Conservation (phyloP, 2,797 vertebrate genomes). For the Pantherophis vulpinus region DNA sequence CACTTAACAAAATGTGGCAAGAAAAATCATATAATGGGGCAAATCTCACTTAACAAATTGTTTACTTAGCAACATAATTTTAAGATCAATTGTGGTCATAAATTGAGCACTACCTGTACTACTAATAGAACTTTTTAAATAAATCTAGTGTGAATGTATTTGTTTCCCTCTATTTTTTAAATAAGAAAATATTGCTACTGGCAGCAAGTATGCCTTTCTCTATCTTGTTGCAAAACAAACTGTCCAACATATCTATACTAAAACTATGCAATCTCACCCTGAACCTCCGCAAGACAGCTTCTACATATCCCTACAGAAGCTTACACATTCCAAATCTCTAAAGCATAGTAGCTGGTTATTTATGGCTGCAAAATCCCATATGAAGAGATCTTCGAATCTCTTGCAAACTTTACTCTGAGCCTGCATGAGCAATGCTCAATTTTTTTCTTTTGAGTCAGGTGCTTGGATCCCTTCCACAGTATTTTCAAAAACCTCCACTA, state of each 20-base stretch:
- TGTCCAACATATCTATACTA: background rate
- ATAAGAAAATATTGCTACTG: background rate
- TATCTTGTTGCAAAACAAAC: background rate
- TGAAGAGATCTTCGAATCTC: background rate
- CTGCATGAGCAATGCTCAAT: too few species aligned
- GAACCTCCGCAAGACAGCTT: background rate
- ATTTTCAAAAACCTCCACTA: background rate
- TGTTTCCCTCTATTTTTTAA: background rate
- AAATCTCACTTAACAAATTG: too few species aligned
- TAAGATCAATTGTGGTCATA: too few species aligned
- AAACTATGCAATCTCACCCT: background rate
- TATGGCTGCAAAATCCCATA: background rate
- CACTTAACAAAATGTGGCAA: too few species aligned
- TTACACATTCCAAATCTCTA: background rate
- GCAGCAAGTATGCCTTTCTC: background rate
- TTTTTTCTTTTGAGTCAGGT: background rate
- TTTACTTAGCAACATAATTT: too few species aligned
- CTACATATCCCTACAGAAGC: background rate
- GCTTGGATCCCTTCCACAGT: background rate
- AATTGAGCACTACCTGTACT: background rate
- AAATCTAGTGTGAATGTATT: background rate
- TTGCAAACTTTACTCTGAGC: background rate
- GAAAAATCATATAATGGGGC: too few species aligned
- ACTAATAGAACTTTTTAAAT: background rate
- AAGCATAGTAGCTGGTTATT: background rate